Conservation (phyloP, 2,888 invertebrate species). For the Meliscaeva auricollis region DNA sequence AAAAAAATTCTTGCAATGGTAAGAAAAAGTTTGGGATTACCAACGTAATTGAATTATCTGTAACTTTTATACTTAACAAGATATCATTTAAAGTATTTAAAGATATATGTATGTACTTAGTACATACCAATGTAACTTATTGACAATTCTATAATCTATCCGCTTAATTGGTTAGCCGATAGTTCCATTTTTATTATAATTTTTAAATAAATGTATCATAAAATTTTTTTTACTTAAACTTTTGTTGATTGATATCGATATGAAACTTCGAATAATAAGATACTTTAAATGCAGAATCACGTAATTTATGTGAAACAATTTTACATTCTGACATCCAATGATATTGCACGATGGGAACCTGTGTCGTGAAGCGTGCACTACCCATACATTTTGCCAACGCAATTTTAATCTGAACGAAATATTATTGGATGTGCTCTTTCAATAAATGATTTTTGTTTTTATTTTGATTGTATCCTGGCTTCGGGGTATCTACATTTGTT, state of each 20-base stretch:
- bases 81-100: too few relatives aligned
- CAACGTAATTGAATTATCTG: too few relatives aligned
- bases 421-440: slow-evolving; percentile 8
- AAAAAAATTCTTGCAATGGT: too few relatives aligned
- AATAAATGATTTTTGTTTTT: not conserved
- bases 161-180: too few relatives aligned
- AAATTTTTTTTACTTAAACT: not conserved
- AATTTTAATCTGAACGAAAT: not conserved
- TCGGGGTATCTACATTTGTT: not conserved
- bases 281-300: slow-evolving; percentile 15
- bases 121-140: too few relatives aligned
- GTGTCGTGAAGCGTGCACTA: not conserved
- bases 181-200: too few relatives aligned
- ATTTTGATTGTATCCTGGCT: not conserved
- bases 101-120: too few relatives aligned
- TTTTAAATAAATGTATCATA: not conserved
- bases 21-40: too few relatives aligned
- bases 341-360: not conserved
- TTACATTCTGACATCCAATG: not conserved
- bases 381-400: not conserved
- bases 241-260: not conserved
- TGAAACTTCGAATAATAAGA: not conserved
- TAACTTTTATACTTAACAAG: too few relatives aligned
- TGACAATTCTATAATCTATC: too few relatives aligned
- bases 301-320: slow-evolving; percentile 16